A percentile compares a stretch with the other conserved stretches of the same genome.
phyloP scores from a whole-genome alignment of 2,888 invertebrate species.

The Tridacna gigas region DNA sequence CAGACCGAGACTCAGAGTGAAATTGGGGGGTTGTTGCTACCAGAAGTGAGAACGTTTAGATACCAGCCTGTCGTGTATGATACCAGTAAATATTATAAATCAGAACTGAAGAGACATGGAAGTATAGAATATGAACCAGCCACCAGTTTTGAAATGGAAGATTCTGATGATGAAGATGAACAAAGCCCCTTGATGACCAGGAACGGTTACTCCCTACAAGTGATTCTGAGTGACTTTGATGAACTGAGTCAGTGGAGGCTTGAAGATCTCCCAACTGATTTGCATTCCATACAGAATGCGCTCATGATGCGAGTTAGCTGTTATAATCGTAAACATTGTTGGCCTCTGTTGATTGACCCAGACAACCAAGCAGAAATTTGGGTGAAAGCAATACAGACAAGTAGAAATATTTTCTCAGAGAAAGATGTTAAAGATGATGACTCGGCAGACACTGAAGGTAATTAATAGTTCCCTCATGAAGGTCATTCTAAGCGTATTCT shows the following conservation, averaged over 20 bases:
- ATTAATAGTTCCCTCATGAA: too few species aligned
- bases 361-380: slow-evolving; percentile 83
- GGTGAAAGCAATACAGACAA: slow-evolving; percentile 80
- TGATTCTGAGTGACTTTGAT: slow-evolving; percentile 69
- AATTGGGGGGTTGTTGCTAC: slow-evolving; percentile 57
- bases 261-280: slow-evolving; percentile 78
- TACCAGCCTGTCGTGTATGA: slow-evolving; percentile 79
- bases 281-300: slow-evolving; percentile 83
- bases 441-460: slow-evolving; percentile 67
- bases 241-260: slow-evolving; percentile 82
- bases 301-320: slow-evolving; percentile 80
- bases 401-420: slow-evolving; percentile 75
- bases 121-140: slow-evolving; percentile 75
- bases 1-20: slow-evolving; percentile 66
- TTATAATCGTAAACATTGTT: slow-evolving; percentile 79
- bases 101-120: slow-evolving; percentile 76
- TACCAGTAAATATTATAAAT: slow-evolving; percentile 80
- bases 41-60: slow-evolving; percentile 75
- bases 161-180: slow-evolving; percentile 77
- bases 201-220: slow-evolving; percentile 78
- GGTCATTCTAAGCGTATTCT: too few species aligned
- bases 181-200: slow-evolving; percentile 75
- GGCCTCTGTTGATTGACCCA: slow-evolving; percentile 83
- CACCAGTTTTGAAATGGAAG: slow-evolving; percentile 69
- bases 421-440: slow-evolving; percentile 70